Evolutionary conservation across 2,113 vertebrate genomes (phyloP).

Genomic region (Channa maculata): DNA sequence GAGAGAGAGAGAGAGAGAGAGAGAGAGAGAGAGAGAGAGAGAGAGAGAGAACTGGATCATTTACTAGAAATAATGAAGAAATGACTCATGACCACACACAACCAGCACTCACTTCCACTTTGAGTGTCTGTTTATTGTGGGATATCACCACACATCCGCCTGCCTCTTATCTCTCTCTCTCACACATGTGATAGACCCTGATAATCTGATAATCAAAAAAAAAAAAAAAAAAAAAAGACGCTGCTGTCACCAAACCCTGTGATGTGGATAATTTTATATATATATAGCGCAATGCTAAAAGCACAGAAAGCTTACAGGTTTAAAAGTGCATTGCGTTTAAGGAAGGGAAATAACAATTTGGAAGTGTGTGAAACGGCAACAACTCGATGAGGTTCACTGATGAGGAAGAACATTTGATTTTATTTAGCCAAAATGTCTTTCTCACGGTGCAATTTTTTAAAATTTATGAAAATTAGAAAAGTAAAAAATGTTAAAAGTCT

Average conservation of each 20-base stretch:
- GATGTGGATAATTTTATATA: too few species aligned
- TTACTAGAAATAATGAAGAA: slow-evolving; percentile 63
- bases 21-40: background rate
- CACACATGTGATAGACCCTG: slow-evolving; percentile 39
- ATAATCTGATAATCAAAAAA: background rate
- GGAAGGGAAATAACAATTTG: too few species aligned
- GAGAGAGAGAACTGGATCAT: slow-evolving; percentile 10
- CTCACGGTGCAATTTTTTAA: too few species aligned
- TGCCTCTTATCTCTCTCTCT: slow-evolving; percentile 47
- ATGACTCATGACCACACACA: slow-evolving; percentile 52
- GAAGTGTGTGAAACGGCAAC: too few species aligned
- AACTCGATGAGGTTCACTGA: too few species aligned
- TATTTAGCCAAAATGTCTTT: too few species aligned
- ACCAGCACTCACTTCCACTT: slow-evolving; percentile 49
- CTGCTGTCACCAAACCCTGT: background rate
- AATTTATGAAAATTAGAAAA: too few species aligned
- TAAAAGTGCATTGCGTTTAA: too few species aligned
- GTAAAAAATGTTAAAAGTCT: too few species aligned
- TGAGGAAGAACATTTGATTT: too few species aligned
- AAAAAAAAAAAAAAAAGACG: background rate
- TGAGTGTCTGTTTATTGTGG: slow-evolving; percentile 37
- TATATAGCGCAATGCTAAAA: too few species aligned
- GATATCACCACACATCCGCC: slow-evolving; percentile 45
- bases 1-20: background rate
- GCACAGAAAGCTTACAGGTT: too few species aligned